Evolutionary conservation across 2,113 vertebrate genomes (phyloP).

Genomic region (Rynchops niger): DNA sequence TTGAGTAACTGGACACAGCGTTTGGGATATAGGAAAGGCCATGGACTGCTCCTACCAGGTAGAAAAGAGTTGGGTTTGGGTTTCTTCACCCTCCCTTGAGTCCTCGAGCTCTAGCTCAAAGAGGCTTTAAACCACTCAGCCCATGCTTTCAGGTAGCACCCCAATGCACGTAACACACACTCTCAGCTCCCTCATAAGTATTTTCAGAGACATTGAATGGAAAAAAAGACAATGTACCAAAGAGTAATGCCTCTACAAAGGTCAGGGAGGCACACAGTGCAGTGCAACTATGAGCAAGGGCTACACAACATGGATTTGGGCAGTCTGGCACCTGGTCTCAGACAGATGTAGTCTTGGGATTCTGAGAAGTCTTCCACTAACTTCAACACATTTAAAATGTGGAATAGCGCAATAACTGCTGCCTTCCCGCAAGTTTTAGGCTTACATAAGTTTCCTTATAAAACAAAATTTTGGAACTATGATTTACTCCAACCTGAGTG

Average conservation of each 20-base stretch:
- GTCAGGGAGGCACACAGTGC: fast-evolving
- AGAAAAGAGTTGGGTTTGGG: neutral
- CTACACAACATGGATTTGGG: neutral
- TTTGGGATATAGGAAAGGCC: neutral
- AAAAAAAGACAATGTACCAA: neutral
- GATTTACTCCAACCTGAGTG: neutral
- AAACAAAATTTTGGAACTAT: neutral
- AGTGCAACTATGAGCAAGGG: neutral
- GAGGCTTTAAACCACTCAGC: neutral
- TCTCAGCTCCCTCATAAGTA: neutral
- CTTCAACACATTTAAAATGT: neutral
- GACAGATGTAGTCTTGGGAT: neutral
- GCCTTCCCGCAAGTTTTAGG: neutral
- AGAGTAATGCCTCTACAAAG: neutral
- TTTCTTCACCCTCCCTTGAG: neutral
- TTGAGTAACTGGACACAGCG: neutral
- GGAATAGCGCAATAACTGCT: neutral
- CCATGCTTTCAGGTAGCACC: neutral
- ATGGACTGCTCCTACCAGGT: fast-evolving
- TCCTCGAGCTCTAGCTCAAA: neutral
- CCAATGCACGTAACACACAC: fast-evolving
- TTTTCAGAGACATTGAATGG: fast-evolving
- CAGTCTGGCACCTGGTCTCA: neutral
- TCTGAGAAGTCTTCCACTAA: neutral
- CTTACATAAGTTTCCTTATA: neutral